Conservation (phyloP, 1,140 invertebrate species). For the Bombus consobrinus region DNA sequence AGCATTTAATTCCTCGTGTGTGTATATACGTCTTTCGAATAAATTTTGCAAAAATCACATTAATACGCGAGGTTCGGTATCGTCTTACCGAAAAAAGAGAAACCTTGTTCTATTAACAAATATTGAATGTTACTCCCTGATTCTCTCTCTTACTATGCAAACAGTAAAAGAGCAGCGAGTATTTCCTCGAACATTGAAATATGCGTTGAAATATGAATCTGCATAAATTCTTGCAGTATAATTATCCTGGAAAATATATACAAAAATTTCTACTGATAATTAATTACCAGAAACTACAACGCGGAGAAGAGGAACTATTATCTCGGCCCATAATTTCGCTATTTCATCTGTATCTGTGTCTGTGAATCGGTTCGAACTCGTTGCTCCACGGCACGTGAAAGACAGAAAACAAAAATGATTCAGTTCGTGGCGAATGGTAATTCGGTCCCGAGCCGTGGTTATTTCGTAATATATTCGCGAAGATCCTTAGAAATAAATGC, state of each 20-base stretch:
- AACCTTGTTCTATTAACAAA: too few relatives aligned
- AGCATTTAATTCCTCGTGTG: too few relatives aligned
- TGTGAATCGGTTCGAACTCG: background rate
- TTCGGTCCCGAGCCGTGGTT: conserved; percentile 17
- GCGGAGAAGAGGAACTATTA: background rate
- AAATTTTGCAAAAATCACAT: too few relatives aligned
- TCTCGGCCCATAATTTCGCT: background rate
- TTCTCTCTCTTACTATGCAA: too few relatives aligned
- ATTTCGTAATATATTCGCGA: conserved; percentile 20
- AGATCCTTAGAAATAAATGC: conserved; percentile 40
- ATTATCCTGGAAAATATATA: background rate
- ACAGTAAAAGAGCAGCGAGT: too few relatives aligned
- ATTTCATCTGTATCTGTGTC: background rate
- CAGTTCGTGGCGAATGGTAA: conserved; percentile 4
- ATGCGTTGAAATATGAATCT: too few relatives aligned
- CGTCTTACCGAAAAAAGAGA: too few relatives aligned
- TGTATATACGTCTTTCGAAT: too few relatives aligned
- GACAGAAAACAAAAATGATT: background rate
- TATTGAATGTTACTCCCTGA: too few relatives aligned
- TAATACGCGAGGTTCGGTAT: too few relatives aligned
- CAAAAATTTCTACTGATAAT: background rate
- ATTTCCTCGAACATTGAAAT: too few relatives aligned
- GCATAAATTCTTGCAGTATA: background rate
- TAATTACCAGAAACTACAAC: background rate
- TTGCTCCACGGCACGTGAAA: background rate